Evolutionary conservation across 1,140 invertebrate genomes (phyloP).

Genomic region (Meloidogyne hapla): DNA sequence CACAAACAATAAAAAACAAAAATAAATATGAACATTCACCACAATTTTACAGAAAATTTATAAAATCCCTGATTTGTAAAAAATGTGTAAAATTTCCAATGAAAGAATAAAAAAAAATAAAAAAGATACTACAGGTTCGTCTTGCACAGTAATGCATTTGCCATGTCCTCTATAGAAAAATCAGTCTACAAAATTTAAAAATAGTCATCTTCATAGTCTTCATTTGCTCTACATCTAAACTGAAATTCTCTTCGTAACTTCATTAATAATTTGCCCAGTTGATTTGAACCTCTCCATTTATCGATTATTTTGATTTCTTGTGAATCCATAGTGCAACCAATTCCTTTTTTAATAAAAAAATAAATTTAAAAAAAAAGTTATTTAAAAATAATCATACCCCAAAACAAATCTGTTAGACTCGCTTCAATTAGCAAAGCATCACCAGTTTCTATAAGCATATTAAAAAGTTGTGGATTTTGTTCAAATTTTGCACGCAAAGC

Average conservation of each 20-base stretch:
- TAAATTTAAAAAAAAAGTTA: not conserved
- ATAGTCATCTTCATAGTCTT: not conserved
- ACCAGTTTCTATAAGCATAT: constrained; percentile 6
- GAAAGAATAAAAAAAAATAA: no score
- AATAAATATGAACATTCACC: not conserved
- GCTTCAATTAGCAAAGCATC: constrained; percentile 13
- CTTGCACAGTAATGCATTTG: no score
- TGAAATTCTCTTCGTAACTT: not conserved
- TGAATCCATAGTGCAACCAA: constrained; percentile 11
- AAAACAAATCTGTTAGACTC: constrained; percentile 16
- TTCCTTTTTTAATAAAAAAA: constrained; percentile 3
- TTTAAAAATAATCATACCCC: constrained; percentile 19
- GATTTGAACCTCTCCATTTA: constrained; percentile 10
- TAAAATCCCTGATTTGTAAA: no score
- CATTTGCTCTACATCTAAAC: not conserved
- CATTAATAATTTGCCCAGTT: constrained; percentile 9
- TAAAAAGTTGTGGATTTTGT: not conserved
- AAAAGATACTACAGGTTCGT: no score
- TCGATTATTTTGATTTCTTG: not conserved
- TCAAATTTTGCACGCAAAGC: constrained; percentile 11
- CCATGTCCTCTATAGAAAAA: no score
- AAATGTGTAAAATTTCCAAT: no score
- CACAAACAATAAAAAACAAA: not conserved
- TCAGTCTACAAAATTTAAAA: no score
- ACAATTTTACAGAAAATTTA: no score